Base-by-base conservation (phyloP, 1,140 invertebrate species). In the Trichoplusia ni region DNA sequence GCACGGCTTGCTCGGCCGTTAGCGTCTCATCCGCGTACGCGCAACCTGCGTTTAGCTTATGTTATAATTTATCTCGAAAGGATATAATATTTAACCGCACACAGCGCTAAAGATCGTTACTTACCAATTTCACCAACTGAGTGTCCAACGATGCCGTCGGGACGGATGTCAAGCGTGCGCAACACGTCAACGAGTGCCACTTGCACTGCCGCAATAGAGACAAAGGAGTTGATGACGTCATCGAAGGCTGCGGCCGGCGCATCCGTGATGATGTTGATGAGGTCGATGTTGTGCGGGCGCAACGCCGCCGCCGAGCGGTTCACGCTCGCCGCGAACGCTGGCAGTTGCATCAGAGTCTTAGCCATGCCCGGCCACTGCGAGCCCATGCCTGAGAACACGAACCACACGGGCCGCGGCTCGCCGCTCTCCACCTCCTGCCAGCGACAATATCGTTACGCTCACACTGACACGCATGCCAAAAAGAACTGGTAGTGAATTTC, bases 281-380 rank as follows among this genome's bases (percentile, higher is more conserved):
- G 91, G 84, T 98, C 95, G 3, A 99, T 73, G 8, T 94, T 95
- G 77, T 95, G 94, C 2, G 94, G 94, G 70, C 94, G 92, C 0
- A 99, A 88, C 1, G 94, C 93, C 42, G 95, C 93, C 4, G 95
- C 94, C 56, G 95, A 95, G 49, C 93, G 93, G 67, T 93, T 90
- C 53, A 99, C 94, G 25, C 95, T 95, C 21, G 93, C 90, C 33
- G 93, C 93, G 87, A 99, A 99, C 0, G 92, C 84, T 40, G 97
- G 94, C 29, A 99, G 91, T 31, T 92, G 77, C 92, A 99, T 94
- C 29, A 99, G 90, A 14, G 95, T 92, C 77, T 94, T 94, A 3
- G 94, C 98, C 98, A 99, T 99, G 64, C 97, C 97, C 38, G 94
- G 91, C 98, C 98, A 99, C 91, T 99, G 98, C 29, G 95, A 95